Conservation (phyloP, 2,113 vertebrate species). For the Turdus rufiventris region DNA sequence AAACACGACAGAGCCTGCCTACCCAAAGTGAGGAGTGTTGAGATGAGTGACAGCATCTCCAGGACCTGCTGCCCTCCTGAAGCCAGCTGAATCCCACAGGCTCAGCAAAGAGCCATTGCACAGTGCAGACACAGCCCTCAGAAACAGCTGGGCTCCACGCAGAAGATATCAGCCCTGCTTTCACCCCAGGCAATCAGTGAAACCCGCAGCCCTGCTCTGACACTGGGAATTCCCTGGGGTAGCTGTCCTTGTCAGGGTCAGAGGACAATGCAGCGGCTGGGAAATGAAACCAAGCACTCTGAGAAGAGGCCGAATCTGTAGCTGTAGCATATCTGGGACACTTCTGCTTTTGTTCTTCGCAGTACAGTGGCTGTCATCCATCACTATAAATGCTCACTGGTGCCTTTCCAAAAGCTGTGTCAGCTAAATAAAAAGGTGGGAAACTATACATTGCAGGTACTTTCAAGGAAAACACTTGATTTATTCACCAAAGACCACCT, state of each 20-base stretch:
- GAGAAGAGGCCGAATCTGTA: neutral
- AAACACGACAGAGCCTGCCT: neutral
- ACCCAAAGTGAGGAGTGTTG: rapidly evolving
- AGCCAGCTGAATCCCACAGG: neutral
- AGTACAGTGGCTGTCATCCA: neutral
- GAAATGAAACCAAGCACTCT: conserved; percentile 23
- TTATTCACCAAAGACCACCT: neutral
- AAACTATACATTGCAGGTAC: neutral
- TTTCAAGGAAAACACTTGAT: neutral
- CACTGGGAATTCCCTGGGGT: neutral
- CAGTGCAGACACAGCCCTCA: neutral
- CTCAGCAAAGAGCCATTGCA: neutral
- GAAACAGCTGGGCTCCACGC: neutral
- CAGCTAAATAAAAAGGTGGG: neutral
- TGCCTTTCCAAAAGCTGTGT: neutral
- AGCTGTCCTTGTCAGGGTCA: neutral
- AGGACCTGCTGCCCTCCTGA: neutral
- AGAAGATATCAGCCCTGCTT: neutral
- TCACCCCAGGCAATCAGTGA: neutral
- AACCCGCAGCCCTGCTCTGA: neutral
- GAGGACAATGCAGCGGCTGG: neutral
- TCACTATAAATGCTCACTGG: neutral
- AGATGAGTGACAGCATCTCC: neutral
- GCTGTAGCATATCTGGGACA: neutral
- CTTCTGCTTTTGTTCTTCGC: conserved; percentile 36